Percentiles rank a stretch among this genome's conserved stretches.
Conservation (phyloP, 2,797 vertebrate genomes). For the Chelon auratus region DNA sequence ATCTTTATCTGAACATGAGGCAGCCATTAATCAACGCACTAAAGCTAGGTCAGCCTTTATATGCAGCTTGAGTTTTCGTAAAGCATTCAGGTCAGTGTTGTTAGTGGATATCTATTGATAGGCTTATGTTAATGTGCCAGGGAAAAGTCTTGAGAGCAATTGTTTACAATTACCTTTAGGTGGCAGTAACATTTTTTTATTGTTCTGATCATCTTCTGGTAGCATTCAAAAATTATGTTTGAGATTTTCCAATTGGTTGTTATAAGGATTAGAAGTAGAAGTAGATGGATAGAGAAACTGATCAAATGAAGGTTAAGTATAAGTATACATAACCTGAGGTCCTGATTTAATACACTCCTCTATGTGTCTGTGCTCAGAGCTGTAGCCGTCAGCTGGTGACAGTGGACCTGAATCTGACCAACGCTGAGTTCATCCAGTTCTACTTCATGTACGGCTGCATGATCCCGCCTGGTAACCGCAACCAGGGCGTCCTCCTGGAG, state of each 20-base stretch:
- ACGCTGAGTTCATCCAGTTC: constrained; percentile 97
- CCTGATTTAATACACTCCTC: background rate
- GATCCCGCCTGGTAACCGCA: constrained; percentile 93
- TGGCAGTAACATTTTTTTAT: background rate
- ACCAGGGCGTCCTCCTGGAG: constrained; percentile 97
- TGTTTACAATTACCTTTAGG: background rate
- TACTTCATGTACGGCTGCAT: constrained; percentile 99
- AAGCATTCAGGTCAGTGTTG: constrained; percentile 16
- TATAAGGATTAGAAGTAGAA: no score
- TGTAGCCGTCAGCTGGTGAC: constrained; percentile 95
- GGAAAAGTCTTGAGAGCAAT: constrained; percentile 12
- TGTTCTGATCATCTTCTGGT: background rate
- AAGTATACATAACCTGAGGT: no score
- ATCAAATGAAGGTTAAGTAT: no score
- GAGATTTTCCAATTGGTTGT: no score
- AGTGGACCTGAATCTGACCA: constrained; percentile 96
- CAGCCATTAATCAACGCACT: no score
- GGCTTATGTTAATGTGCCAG: constrained; percentile 12
- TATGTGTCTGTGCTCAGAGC: constrained; percentile 78
- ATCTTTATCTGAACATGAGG: background rate
- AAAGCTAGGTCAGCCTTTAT: constrained; percentile 7
- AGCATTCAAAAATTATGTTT: background rate
- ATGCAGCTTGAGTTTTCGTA: constrained; percentile 1
- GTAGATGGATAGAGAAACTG: no score
- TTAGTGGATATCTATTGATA: constrained; percentile 31